Evolutionary conservation across 1,140 invertebrate genomes (phyloP).

Genomic region (Eufriesea mexicana): DNA sequence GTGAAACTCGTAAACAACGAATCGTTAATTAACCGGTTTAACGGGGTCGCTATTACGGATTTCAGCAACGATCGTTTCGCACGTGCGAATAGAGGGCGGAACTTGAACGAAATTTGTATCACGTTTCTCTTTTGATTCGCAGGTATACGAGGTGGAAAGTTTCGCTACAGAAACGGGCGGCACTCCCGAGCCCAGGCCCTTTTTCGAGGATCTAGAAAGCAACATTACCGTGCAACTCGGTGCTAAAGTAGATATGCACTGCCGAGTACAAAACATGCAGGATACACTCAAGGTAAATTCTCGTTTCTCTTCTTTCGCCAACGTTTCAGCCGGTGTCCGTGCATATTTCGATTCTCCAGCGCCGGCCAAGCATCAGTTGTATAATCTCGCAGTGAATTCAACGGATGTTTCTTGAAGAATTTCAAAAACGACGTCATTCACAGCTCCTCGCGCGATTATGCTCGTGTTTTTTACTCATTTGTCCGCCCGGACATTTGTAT

Average conservation of each 20-base stretch:
- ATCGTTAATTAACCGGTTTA: too few species aligned
- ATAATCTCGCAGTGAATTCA: conserved; percentile 19
- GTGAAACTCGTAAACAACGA: too few species aligned
- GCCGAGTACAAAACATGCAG: conserved; percentile 85
- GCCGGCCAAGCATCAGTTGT: neutral
- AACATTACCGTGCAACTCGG: conserved; percentile 86
- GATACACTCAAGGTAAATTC: conserved; percentile 85
- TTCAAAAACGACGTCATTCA: conserved; percentile 2
- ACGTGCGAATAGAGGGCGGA: neutral
- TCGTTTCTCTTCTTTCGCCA: conserved; percentile 1
- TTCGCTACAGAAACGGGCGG: conserved; percentile 78
- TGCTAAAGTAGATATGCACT: conserved; percentile 85
- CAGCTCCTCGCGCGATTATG: neutral
- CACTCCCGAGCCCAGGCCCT: conserved; percentile 83
- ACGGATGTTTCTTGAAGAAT: conserved; percentile 12
- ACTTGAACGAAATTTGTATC: neutral
- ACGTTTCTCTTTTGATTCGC: neutral
- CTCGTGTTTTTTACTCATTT: too few species aligned
- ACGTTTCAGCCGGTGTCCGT: too few species aligned
- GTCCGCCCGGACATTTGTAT: too few species aligned
- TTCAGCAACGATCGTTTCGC: too few species aligned
- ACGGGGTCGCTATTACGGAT: too few species aligned
- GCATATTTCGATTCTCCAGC: neutral
- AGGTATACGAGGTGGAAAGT: conserved; percentile 81
- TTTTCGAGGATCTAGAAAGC: conserved; percentile 83